Evolutionary conservation across 2,797 vertebrate species (phyloP).

Genomic region (Malurus leucopterus): DNA sequence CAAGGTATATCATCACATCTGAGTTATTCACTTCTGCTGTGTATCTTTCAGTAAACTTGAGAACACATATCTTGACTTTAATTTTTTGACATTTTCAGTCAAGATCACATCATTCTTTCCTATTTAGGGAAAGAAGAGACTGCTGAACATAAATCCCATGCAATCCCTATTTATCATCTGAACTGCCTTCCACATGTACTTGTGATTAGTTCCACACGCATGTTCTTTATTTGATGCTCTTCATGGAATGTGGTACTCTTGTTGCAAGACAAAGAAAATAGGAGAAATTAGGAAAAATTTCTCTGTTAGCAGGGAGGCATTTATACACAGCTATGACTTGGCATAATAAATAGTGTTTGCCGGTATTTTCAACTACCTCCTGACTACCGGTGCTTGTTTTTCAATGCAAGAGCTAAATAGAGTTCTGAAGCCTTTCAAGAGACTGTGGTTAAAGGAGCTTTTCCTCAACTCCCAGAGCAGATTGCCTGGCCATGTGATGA

Average conservation of each 20-base stretch:
- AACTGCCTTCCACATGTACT: background rate
- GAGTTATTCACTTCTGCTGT: background rate
- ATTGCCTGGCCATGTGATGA: background rate
- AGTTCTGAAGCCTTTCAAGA: slow-evolving; percentile 19
- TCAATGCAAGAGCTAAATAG: background rate
- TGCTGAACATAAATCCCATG: background rate
- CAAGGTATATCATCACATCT: background rate
- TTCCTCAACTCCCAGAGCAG: slow-evolving; percentile 15
- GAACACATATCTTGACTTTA: background rate
- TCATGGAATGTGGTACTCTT: background rate
- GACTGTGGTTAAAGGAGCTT: slow-evolving; percentile 14
- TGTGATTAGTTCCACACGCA: background rate
- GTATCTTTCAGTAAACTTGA: background rate
- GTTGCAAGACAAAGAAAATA: background rate
- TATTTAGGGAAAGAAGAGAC: background rate
- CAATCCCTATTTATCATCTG: background rate
- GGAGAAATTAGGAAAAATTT: background rate
- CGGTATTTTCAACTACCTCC: background rate
- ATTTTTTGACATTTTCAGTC: background rate
- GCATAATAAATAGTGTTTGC: background rate
- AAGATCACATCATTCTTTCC: background rate
- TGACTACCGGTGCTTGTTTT: background rate
- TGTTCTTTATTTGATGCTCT: background rate
- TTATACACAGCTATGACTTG: background rate
- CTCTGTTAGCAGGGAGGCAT: background rate